Evolutionary conservation across 2,888 invertebrate genomes (phyloP), one percentile per base, ranked within the genome.

Genomic region (Drosophila setosimentum): DNA sequence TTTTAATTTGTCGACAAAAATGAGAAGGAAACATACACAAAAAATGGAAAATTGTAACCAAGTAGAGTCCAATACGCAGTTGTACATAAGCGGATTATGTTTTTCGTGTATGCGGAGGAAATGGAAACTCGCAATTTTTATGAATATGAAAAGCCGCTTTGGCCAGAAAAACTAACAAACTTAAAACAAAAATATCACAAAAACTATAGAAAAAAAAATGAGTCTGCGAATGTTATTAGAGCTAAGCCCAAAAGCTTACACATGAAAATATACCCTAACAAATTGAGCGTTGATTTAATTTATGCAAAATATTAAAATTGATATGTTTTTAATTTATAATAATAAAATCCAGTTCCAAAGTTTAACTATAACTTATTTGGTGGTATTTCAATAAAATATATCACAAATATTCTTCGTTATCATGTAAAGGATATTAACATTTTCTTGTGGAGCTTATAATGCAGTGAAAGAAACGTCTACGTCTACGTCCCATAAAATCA

Each of bases 61-160:
- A 79, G 78, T 33, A 50, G 65, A 72, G 73, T 73, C 75, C 77
- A 81, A 79, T 70, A 86, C 83, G 82, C 82, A 83, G 78, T 70
- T 70, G 78, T 78, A 70, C 63, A 60, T 85, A 85, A 85, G 84
- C 74, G 79, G 84, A 87, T 85, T 85, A 85, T 69, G 81, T 68
- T 81, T 80, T 74, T 76, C 65, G 66, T 74, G 48, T 57, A 75
- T 83, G 77, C 64, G 68, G 54, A 73, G 78, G 69, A 82, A 82
- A 83, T 82, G 82, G 81, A 73, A 78, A 72, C 83, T 85, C 88
- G 86, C 84, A 81, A 85, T 85, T 87, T 84, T 85, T 87, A 87
- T 87, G 87, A 85, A 85, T 85, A 87, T 87, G 86, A 77, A 87
- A 87, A 85, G 86, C 84, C 75, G 84, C 83, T 87, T 87, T 85